A percentile compares a stretch with the other conserved stretches of the same genome.
Conservation (phyloP, 2,113 vertebrate genomes). For the Callipepla californica region DNA sequence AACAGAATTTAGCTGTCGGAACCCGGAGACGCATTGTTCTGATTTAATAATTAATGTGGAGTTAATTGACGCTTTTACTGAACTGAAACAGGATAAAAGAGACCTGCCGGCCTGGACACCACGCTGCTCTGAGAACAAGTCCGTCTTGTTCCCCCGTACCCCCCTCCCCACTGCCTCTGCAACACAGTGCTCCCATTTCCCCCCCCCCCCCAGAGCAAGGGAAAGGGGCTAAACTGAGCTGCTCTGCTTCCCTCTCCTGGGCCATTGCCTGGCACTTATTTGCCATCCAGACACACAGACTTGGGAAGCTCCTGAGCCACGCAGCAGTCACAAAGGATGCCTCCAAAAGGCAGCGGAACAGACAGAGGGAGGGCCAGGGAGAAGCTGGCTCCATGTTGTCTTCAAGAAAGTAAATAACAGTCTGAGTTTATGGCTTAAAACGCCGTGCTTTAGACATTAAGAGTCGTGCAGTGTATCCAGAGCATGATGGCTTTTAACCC, state of each 20-base stretch:
- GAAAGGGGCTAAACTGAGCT: background rate
- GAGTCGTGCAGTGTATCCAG: background rate
- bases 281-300: background rate
- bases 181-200: rapidly evolving
- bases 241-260: background rate
- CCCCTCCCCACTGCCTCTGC: background rate
- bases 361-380: background rate
- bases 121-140: constrained; percentile 3
- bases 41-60: constrained; percentile 77
- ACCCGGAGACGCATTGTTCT: constrained; percentile 67
- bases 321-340: background rate
- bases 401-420: background rate
- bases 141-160: constrained; percentile 14
- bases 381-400: background rate
- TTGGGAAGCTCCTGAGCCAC: background rate
- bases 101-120: constrained; percentile 26
- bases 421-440: background rate
- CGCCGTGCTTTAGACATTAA: background rate
- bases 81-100: constrained; percentile 52
- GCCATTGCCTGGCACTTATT: background rate
- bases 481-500: constrained; percentile 6
- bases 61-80: constrained; percentile 77
- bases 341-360: background rate
- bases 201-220: background rate
- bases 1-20: constrained; percentile 65